Evolutionary conservation across 2,113 vertebrate species (phyloP).

Genomic region (Scolopax mira): DNA sequence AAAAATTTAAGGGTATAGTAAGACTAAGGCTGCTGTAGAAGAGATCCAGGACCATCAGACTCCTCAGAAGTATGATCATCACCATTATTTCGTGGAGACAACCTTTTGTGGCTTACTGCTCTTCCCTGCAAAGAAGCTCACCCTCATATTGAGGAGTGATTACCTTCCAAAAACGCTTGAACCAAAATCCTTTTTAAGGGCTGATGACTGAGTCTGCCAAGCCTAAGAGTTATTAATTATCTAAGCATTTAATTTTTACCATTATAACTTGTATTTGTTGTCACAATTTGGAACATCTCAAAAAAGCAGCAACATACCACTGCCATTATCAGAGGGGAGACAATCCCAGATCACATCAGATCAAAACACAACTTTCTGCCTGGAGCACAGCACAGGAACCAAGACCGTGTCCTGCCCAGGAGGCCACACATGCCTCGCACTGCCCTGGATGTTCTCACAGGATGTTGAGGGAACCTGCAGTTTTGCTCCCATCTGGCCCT

Average conservation of each 20-base stretch:
- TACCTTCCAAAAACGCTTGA: background rate
- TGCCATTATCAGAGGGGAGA: background rate
- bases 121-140: background rate
- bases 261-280: background rate
- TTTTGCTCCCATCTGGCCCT: accelerated
- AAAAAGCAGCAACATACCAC: background rate
- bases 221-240: constrained; percentile 44
- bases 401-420: background rate
- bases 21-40: background rate
- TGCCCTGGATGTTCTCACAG: background rate
- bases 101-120: background rate
- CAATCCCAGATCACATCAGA: background rate
- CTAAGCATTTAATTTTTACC: constrained; percentile 41
- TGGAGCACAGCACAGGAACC: background rate
- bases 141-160: background rate
- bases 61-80: background rate
- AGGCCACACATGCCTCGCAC: accelerated
- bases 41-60: background rate
- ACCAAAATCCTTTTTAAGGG: background rate
- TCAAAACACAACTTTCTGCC: background rate
- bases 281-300: background rate
- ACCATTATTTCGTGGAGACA: background rate
- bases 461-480: background rate
- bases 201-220: background rate
- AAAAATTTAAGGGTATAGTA: background rate